Evolutionary conservation across 2,888 invertebrate species (phyloP).

Genomic region (Dynastes maya): DNA sequence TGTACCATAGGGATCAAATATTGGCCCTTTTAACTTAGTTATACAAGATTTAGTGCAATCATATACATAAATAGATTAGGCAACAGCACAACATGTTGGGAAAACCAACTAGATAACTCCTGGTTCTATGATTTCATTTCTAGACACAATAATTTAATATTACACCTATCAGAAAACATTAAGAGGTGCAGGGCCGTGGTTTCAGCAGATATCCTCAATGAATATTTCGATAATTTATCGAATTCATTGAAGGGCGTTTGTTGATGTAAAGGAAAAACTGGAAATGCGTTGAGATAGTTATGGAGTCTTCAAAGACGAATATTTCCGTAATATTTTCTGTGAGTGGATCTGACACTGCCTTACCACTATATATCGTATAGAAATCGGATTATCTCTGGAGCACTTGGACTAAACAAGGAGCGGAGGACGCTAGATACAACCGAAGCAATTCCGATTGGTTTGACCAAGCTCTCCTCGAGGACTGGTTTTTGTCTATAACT

Average conservation of each 20-base stretch:
- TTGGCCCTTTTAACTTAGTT: too few relatives aligned
- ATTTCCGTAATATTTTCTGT: too few relatives aligned
- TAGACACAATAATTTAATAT: neutral
- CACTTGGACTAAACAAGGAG: too few relatives aligned
- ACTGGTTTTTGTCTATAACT: neutral
- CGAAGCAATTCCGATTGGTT: neutral
- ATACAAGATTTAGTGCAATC: too few relatives aligned
- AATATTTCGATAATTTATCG: neutral
- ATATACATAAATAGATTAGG: too few relatives aligned
- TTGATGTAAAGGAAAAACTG: too few relatives aligned
- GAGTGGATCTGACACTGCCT: too few relatives aligned
- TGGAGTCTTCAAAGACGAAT: neutral
- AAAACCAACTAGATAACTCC: neutral
- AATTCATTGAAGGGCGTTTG: neutral
- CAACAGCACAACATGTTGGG: too few relatives aligned
- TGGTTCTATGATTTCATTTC: neutral
- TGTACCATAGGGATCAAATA: too few relatives aligned
- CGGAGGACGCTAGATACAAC: neutral
- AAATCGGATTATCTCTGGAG: neutral
- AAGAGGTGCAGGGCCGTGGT: neutral
- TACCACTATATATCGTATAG: neutral
- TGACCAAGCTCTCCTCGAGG: neutral
- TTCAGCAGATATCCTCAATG: neutral
- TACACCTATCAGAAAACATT: neutral
- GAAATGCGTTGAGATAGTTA: neutral